Conservation (phyloP, 2,113 vertebrate genomes). For the Pseudopodoces humilis region DNA sequence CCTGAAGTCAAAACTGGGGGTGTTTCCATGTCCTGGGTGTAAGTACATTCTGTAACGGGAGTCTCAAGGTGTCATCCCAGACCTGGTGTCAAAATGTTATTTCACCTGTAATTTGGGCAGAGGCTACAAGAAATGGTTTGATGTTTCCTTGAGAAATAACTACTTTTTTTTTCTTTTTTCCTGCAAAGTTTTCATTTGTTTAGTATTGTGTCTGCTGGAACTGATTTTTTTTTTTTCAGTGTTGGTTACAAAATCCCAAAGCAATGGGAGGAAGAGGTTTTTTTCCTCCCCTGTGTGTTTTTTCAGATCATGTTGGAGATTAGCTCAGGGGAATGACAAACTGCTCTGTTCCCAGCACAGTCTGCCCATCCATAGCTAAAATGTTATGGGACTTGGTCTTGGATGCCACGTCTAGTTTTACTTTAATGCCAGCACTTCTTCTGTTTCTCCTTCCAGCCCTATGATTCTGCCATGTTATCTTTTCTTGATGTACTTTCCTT, state of each 20-base stretch:
- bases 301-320: background rate
- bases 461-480: background rate
- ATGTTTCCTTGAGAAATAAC: background rate
- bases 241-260: background rate
- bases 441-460: background rate
- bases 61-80: background rate
- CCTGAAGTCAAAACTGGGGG: fast-evolving
- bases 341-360: background rate
- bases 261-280: background rate
- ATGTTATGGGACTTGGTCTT: background rate
- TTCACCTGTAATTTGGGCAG: background rate
- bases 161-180: background rate
- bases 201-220: background rate
- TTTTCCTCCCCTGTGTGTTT: background rate
- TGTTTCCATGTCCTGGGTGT: background rate
- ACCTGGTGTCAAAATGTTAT: background rate
- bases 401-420: background rate
- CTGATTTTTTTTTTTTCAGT: background rate
- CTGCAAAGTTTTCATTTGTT: background rate
- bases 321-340: background rate
- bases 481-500: background rate
- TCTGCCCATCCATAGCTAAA: background rate
- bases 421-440: background rate
- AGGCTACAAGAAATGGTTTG: background rate
- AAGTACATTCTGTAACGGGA: fast-evolving